These are phyloP conservation scores for Trematomus loennbergii DNA, from an alignment of 2,113 vertebrate genomes.

Conservation along the genomic window DNA sequence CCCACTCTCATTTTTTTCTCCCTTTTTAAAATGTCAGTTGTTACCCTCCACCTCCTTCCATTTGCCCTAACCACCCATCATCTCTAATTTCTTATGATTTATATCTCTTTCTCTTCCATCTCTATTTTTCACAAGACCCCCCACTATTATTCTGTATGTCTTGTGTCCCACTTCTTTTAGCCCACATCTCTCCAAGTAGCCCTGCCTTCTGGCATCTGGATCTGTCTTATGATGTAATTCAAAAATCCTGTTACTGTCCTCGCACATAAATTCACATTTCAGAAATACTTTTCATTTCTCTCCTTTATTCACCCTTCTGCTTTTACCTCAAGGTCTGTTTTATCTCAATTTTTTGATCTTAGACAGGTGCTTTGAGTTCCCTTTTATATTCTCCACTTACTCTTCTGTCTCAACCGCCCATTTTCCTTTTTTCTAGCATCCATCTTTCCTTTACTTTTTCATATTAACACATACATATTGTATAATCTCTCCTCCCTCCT, in stretches of 20 bases:
- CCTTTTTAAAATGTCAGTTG: conserved; percentile 21
- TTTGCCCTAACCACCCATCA: not conserved
- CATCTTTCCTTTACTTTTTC: conserved; percentile 9
- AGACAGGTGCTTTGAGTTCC: not conserved
- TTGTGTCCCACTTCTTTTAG: conserved; percentile 25
- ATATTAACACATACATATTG: conserved; percentile 1
- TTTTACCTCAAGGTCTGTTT: not conserved
- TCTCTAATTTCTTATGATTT: conserved; percentile 30
- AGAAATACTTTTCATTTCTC: not conserved
- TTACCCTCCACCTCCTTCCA: not conserved
- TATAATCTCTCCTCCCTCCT: not conserved
- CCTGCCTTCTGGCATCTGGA: conserved; percentile 42
- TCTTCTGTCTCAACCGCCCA: not conserved
- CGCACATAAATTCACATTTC: conserved; percentile 13
- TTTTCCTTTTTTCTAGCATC: conserved; percentile 27
- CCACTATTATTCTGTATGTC: not conserved
- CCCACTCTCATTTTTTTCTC: conserved; percentile 18
- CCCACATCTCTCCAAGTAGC: conserved; percentile 12
- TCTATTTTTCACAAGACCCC: not conserved
- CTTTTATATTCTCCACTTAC: not conserved
- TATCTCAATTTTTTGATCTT: not conserved
- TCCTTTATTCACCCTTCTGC: not conserved
- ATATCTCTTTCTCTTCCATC: conserved; percentile 19
- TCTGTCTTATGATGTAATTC: conserved; percentile 25
- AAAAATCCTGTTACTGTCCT: conserved; percentile 18